Percentiles rank a stretch among this genome's conserved stretches.
These are phyloP conservation scores for Gymnoscopelus braueri DNA, from an alignment of 2,797 vertebrate species.

Conservation along the genomic window DNA sequence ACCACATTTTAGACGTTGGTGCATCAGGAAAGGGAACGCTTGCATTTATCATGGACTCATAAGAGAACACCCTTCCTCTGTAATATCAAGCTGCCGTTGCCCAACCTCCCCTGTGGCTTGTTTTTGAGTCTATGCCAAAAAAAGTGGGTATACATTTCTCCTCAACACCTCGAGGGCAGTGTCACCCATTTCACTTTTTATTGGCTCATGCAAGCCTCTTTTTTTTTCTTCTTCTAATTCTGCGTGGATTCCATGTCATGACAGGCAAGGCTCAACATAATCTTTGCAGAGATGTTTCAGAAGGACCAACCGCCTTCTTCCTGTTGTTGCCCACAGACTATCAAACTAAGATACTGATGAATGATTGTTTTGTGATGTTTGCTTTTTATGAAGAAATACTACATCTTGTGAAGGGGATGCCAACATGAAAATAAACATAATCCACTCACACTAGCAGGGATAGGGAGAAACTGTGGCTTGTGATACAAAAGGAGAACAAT, in stretches of 20 bases:
- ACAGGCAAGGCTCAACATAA: constrained; percentile 63
- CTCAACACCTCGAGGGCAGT: constrained; percentile 51
- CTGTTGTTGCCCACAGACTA: constrained; percentile 56
- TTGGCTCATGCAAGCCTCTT: constrained; percentile 37
- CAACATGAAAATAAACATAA: background rate
- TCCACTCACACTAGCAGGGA: no score
- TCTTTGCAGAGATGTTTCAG: constrained; percentile 50
- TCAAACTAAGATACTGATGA: constrained; percentile 20
- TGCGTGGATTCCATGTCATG: constrained; percentile 59
- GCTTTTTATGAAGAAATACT: constrained; percentile 20
- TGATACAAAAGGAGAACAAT: background rate
- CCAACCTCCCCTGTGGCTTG: constrained; percentile 59
- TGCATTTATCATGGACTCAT: constrained; percentile 72
- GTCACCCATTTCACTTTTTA: constrained; percentile 65
- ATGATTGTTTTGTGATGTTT: background rate
- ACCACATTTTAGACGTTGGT: constrained; percentile 78
- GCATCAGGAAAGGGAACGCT: constrained; percentile 74
- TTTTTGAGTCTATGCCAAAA: constrained; percentile 63
- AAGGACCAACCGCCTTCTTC: constrained; percentile 36
- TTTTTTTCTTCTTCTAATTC: constrained; percentile 48
- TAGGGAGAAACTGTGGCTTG: no score
- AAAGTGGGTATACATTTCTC: constrained; percentile 48
- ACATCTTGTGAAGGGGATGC: background rate
- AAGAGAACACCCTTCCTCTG: constrained; percentile 77
- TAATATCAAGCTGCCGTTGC: constrained; percentile 60